Evolutionary conservation across 1,140 invertebrate species (phyloP).

Genomic region (Heterodera schachtii): DNA sequence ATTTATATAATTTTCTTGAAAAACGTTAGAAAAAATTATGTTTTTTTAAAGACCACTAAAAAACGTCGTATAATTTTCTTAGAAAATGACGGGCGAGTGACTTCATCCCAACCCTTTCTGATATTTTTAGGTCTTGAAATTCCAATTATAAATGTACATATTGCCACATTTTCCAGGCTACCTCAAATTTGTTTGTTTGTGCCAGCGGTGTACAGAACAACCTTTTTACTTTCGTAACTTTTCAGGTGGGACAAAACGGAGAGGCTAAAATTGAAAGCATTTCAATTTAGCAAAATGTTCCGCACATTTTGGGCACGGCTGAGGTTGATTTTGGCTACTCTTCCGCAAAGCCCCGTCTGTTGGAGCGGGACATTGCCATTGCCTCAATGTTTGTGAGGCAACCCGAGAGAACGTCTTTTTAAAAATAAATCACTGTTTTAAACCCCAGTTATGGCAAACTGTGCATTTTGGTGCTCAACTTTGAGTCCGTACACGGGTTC

Average conservation of each 20-base stretch:
- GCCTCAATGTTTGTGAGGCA: slow-evolving; percentile 4
- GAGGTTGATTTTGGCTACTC: slow-evolving; percentile 28
- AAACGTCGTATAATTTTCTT: no score
- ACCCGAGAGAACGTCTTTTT: not conserved
- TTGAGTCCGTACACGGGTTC: slow-evolving; percentile 11
- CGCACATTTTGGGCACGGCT: not conserved
- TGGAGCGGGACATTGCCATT: slow-evolving; percentile 22
- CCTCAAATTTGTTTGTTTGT: slow-evolving; percentile 5
- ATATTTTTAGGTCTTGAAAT: no score
- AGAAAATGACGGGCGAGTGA: no score
- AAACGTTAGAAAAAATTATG: no score
- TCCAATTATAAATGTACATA: no score
- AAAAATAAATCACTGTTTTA: not conserved
- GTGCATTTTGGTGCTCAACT: slow-evolving; percentile 25
- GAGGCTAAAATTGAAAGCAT: not conserved
- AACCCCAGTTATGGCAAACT: slow-evolving; percentile 18
- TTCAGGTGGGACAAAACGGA: not conserved
- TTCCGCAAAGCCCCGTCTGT: slow-evolving; percentile 5
- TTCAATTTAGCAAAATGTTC: not conserved
- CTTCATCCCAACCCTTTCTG: no score
- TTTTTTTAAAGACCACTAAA: no score
- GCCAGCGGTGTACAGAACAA: not conserved
- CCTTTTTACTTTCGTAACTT: not conserved
- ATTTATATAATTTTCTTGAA: no score
- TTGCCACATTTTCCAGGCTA: not conserved